These are phyloP conservation scores for Onychorhynchus coronatus DNA, from an alignment of 2,113 vertebrate genomes.

Conservation along the genomic window DNA sequence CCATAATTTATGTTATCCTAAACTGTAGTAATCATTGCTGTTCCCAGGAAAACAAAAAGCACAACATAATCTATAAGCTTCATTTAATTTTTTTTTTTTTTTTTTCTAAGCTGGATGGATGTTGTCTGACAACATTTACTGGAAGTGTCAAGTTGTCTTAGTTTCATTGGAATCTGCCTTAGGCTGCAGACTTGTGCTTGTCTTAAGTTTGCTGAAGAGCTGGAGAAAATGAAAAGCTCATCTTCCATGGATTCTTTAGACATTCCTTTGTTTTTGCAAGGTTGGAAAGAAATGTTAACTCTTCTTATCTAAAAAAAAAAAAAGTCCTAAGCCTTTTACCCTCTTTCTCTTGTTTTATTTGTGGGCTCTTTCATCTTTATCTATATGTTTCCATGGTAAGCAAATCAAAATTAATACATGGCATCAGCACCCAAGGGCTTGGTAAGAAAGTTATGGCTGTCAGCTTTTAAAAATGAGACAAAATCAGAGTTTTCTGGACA, in stretches of 20 bases:
- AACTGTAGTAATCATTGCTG: not conserved
- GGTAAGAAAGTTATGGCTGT: not conserved
- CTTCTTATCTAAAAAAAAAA: not conserved
- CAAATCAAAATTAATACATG: not conserved
- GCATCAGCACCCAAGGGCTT: not conserved
- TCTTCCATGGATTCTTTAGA: not conserved
- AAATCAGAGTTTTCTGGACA: not conserved
- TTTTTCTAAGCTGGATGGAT: not conserved
- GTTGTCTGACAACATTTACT: not conserved
- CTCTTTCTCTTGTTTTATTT: not conserved
- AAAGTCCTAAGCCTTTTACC: not conserved
- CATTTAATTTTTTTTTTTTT: too few relatives aligned
- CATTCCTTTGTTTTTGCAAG: not conserved
- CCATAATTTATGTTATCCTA: not conserved
- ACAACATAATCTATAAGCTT: not conserved
- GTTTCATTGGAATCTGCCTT: conserved; percentile 25
- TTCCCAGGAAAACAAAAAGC: not conserved
- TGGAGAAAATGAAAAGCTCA: not conserved
- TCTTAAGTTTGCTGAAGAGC: not conserved
- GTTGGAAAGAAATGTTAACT: not conserved
- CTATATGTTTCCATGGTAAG: not conserved
- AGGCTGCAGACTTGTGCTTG: not conserved
- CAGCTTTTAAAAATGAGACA: not conserved
- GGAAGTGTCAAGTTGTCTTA: not conserved
- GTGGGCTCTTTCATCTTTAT: not conserved